A percentile compares a stretch with the other conserved stretches of the same genome.
These are phyloP conservation scores for Mionectes olivaceus DNA, from an alignment of 2,797 vertebrate genomes.

Conservation along the genomic window DNA sequence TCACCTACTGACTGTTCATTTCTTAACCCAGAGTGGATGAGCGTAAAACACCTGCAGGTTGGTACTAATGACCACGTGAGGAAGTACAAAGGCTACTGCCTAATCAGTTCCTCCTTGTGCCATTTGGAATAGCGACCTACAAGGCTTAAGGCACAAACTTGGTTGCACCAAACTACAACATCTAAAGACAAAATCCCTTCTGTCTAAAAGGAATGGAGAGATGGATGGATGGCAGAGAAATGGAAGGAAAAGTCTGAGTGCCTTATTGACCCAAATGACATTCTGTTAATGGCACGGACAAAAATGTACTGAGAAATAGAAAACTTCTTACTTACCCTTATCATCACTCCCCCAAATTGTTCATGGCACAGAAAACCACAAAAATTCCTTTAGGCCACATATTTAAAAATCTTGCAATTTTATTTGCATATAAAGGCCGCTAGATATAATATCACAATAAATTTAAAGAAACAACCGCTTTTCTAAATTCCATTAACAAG, in stretches of 20 bases:
- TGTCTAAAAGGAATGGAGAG: not conserved
- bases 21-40: not conserved
- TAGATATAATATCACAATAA: slow-evolving; percentile 99
- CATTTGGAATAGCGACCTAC: not conserved
- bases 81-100: not conserved
- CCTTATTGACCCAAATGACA: not conserved
- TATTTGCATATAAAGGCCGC: slow-evolving; percentile 99
- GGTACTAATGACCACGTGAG: not conserved
- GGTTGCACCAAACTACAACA: not conserved
- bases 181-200: not conserved
- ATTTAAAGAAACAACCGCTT: slow-evolving; percentile 90
- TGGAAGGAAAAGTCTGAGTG: slow-evolving; percentile 4
- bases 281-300: not conserved
- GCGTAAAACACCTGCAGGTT: not conserved
- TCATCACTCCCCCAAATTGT: not conserved
- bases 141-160: not conserved
- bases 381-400: slow-evolving; percentile 41
- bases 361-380: not conserved
- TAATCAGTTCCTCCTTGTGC: not conserved
- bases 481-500: slow-evolving; percentile 92
- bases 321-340: slow-evolving; percentile 34
- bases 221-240: not conserved
- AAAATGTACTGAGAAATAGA: slow-evolving; percentile 46
- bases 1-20: not conserved
- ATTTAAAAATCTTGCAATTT: slow-evolving; percentile 99